phyloP scores from a whole-genome alignment of 1,140 invertebrate genomes.

The Oscheius sp. region DNA sequence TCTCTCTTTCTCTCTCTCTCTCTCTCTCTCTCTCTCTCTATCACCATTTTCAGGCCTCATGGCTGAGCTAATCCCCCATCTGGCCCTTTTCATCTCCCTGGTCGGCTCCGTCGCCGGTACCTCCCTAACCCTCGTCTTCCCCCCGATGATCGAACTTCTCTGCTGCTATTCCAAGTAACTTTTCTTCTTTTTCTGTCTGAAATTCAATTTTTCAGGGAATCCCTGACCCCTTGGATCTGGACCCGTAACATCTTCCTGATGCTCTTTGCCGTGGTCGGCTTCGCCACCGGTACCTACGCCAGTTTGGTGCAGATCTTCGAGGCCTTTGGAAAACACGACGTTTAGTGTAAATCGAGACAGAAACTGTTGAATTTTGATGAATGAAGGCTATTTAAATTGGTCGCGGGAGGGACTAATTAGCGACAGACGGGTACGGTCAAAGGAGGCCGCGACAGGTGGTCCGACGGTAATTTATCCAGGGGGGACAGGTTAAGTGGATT shows the following conservation, averaged over 20 bases:
- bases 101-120: slow-evolving; percentile 55
- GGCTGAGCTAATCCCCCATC: slow-evolving; percentile 55
- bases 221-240: slow-evolving; percentile 28
- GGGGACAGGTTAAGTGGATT: too few species aligned
- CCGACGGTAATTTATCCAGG: too few species aligned
- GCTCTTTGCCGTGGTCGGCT: slow-evolving; percentile 27
- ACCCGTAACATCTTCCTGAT: slow-evolving; percentile 30
- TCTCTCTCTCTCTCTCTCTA: too few species aligned
- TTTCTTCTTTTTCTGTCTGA: background rate
- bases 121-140: slow-evolving; percentile 55
- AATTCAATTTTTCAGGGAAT: slow-evolving; percentile 7
- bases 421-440: too few species aligned
- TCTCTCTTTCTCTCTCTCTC: too few species aligned
- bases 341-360: too few species aligned
- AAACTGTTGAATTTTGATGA: too few species aligned
- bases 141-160: slow-evolving; percentile 57
- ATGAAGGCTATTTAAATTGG: too few species aligned
- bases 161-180: slow-evolving; percentile 39
- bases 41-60: slow-evolving; percentile 43
- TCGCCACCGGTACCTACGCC: slow-evolving; percentile 35
- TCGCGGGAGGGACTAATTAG: too few species aligned
- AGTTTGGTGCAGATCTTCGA: slow-evolving; percentile 32
- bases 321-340: slow-evolving; percentile 35
- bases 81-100: slow-evolving; percentile 58
- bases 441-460: too few species aligned